phyloP scores from a whole-genome alignment of 2,797 vertebrate genomes.

The Microcaecilia unicolor region DNA sequence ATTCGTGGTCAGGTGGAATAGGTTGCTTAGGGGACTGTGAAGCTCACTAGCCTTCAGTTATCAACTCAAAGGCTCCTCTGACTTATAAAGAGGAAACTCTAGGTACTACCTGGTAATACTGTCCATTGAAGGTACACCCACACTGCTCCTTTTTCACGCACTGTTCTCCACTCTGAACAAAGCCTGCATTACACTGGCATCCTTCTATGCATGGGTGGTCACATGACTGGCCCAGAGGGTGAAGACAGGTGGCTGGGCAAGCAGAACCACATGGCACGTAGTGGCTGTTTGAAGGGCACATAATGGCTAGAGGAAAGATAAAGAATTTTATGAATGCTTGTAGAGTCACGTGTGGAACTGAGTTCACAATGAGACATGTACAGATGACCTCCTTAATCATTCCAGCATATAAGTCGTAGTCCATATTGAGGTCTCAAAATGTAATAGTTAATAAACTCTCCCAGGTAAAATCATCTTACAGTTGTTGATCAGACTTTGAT shows the following conservation, averaged over 20 bases:
- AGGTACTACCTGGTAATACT: conserved; percentile 12
- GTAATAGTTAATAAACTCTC: conserved; percentile 53
- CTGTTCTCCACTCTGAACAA: conserved; percentile 35
- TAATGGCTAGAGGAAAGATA: conserved; percentile 21
- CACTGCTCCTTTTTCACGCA: conserved; percentile 37
- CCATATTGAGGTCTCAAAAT: conserved; percentile 58
- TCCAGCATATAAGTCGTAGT: conserved; percentile 44
- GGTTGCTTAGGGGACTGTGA: too few species aligned
- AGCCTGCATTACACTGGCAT: conserved; percentile 49
- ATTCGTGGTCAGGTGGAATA: too few species aligned
- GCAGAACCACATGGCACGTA: conserved; percentile 52
- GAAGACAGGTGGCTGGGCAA: conserved; percentile 52
- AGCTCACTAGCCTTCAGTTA: too few species aligned
- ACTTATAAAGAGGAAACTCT: too few species aligned
- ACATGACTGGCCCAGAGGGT: conserved; percentile 22
- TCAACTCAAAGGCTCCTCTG: too few species aligned
- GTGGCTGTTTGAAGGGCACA: conserved; percentile 53
- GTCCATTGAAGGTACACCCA: conserved; percentile 48
- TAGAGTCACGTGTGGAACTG: neutral
- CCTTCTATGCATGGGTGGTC: conserved; percentile 42
- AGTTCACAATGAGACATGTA: neutral
- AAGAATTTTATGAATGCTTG: neutral
- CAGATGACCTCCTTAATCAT: neutral
- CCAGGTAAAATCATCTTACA: conserved; percentile 36
- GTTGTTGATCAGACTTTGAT: neutral